Evolutionary conservation across 2,888 invertebrate species (phyloP).

Genomic region (Sceliomorpha sp.): DNA sequence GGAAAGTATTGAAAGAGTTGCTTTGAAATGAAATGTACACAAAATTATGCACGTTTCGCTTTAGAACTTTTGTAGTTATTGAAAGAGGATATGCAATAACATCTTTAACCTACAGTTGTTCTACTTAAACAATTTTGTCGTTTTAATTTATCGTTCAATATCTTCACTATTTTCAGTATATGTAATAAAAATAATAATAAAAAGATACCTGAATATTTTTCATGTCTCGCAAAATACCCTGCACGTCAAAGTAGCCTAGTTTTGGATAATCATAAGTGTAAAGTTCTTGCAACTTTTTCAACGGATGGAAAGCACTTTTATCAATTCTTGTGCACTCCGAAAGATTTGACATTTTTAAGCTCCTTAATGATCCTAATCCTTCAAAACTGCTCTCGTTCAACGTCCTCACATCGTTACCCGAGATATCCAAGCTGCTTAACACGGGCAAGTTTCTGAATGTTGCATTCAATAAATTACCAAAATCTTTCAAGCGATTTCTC

Average conservation of each 20-base stretch:
- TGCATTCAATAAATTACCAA: conserved; percentile 79
- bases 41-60: too few relatives aligned
- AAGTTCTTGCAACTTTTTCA: conserved; percentile 86
- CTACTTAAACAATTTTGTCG: conserved; percentile 1
- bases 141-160: too few relatives aligned
- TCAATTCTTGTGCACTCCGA: conserved; percentile 88
- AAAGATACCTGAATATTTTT: conserved; percentile 43
- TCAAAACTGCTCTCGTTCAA: conserved; percentile 90
- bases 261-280: conserved; percentile 89
- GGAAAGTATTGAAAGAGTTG: conserved; percentile 86
- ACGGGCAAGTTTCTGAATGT: conserved; percentile 82
- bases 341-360: conserved; percentile 86
- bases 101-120: too few relatives aligned
- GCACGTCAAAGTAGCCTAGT: conserved; percentile 91
- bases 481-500: conserved; percentile 84
- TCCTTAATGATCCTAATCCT: conserved; percentile 85
- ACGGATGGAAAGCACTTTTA: conserved; percentile 88
- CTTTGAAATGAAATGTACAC: too few relatives aligned
- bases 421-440: conserved; percentile 88
- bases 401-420: conserved; percentile 89
- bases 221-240: conserved; percentile 89
- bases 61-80: too few relatives aligned
- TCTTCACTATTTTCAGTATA: too few relatives aligned
- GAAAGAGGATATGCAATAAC: too few relatives aligned
- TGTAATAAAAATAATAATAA: not conserved